Evolutionary conservation across 1,140 invertebrate species (phyloP), one percentile per base, ranked within the genome.

Genomic region (Lepidostoma basale): DNA sequence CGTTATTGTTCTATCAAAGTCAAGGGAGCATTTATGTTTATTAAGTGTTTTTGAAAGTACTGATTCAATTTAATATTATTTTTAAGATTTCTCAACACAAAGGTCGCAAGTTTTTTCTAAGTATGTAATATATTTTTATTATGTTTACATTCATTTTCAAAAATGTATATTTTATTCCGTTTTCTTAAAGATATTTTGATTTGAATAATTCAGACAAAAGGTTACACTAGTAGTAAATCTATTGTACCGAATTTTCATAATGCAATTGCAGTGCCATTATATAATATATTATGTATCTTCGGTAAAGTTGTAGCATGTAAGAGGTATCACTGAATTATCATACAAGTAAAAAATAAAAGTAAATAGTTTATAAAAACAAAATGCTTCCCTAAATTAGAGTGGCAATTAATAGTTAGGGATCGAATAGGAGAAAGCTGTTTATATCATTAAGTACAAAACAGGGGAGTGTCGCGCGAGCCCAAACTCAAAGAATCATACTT

Each of bases 391-490:
- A 58, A 71, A 54, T 63, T 67, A 62, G 54, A 64, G 44, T 49
- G 49, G 64, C 56, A 56, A 44, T n/a, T 20, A 62, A 67, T 70
- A 67, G 59, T 62, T 70, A 67, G 58, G 59, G 42, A 67, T 56
- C 67, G 36, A 40, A 60, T 62, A 67, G 63, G 58, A 23, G 59
- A 64, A 62, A 52, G 69, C 69, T 71, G 66, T 72, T 65, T 67
- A 59, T 67, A 69, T 72, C 65, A 72, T 58, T 72, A 68, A 72
- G 70, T 72, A 72, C 70, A 72, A 72, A 71, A 72, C 45, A 23
- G 33, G 56, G 60, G 26, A 28, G 36, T 59, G 30, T 23, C 14
- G n/a, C 28, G 10, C 25, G n/a, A 54, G 9, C 10, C 23, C 18
- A 59, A 12, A 39, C 12, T 33, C 30, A 33, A 33, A 33, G 30